These are phyloP conservation scores for Chiloscyllium plagiosum DNA, from an alignment of 2,113 vertebrate genomes.

Conservation along the genomic window DNA sequence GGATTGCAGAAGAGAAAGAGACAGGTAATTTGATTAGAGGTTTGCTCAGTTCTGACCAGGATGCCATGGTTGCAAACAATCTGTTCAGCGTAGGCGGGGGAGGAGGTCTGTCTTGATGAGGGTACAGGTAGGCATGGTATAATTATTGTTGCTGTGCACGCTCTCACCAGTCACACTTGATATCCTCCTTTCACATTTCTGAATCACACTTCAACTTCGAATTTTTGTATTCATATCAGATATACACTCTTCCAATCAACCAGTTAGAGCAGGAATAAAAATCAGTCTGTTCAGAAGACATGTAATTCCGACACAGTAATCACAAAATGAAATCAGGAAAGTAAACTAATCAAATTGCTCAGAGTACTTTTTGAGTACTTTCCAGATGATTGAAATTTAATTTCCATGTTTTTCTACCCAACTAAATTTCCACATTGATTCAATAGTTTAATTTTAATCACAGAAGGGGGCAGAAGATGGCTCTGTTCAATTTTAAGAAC, in stretches of 20 bases:
- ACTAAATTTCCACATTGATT: not conserved
- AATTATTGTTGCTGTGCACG: not conserved
- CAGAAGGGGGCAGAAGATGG: not conserved
- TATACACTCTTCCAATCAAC: not conserved
- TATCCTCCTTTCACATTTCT: not conserved
- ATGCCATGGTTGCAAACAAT: not conserved
- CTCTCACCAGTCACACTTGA: not conserved
- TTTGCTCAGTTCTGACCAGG: not conserved
- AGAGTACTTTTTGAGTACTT: not conserved
- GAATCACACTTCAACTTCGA: not conserved
- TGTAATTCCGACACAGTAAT: not conserved
- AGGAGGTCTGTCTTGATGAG: not conserved
- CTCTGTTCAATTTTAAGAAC: not conserved
- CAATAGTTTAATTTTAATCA: not conserved
- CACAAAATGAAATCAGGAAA: not conserved
- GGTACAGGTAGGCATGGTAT: not conserved
- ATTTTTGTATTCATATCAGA: not conserved
- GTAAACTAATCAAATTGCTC: not conserved
- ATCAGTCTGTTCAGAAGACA: not conserved
- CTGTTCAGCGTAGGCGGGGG: not conserved
- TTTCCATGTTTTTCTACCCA: not conserved
- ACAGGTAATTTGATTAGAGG: not conserved
- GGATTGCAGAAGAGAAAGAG: not conserved
- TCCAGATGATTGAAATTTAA: not conserved
- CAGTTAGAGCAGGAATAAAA: not conserved